Base-by-base conservation (phyloP, 2,113 vertebrate genomes). In the Blennius ocellaris region DNA sequence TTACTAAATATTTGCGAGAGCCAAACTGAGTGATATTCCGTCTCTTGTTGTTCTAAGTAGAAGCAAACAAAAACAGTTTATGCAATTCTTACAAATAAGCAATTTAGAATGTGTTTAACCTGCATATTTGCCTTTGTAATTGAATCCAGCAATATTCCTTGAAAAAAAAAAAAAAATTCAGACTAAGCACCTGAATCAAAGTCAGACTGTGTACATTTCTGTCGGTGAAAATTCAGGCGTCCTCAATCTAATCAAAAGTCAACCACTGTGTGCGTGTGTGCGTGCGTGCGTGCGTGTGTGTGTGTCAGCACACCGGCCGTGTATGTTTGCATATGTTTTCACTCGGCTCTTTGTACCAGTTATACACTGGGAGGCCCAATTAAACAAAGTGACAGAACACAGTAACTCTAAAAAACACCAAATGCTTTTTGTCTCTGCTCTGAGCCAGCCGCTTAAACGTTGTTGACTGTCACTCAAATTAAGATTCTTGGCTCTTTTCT, bases 351-450 rank as follows among this genome's bases (percentile, higher is more conserved):
- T 74, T 78, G 62, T 63, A 73, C 73, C 55, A 30, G 72, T 84
- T 87, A 88, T 70, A 79, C 73, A 84, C 53, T 83, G 81, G 76
- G 82, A 82, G 83, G 82, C 76, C 81, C 82, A 81, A 90, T 88
- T 87, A 90, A 92, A 87, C 69, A 81, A 89, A 85, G 80, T 89
- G 80, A 87, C 85, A 91, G 89, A 87, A 82, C 71, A 81, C 76
- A 78, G 73, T 77, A 89, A 82, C 72, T 80, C 80, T 16, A 45
- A 64, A 82, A 69, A 80, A 71, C 52, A 30, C 21, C 21, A 30
- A 30, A 30, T 30, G 21, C 21, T 30, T 30, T 30, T 30, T 6
- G 49, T 73, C 50, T 56, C 55, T 50, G 67, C 65, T 55, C 44
- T 6, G 14, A 36, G 39, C 47, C 11, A 45, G 54, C 58, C 51